Evolutionary conservation across 2,888 invertebrate genomes (phyloP).

Genomic region (Lasius fuliginosus): DNA sequence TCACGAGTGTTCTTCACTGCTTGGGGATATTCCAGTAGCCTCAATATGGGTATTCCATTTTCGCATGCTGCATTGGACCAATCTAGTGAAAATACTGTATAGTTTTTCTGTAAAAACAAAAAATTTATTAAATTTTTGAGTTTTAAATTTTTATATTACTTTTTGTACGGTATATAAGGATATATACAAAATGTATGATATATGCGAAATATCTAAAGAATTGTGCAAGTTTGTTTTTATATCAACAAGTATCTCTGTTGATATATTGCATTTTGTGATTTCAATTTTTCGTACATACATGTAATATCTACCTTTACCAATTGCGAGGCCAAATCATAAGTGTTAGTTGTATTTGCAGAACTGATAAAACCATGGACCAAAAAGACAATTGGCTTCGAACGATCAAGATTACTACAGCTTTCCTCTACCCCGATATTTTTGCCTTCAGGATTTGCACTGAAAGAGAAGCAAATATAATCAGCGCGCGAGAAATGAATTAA

Average conservation of each 20-base stretch:
- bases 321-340: background rate
- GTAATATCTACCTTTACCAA: background rate
- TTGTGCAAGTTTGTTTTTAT: background rate
- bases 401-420: background rate
- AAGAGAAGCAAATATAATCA: background rate
- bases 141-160: background rate
- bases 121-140: background rate
- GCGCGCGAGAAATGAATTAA: background rate
- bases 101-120: background rate
- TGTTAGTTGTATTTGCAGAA: background rate
- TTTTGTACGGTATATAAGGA: background rate
- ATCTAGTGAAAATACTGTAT: constrained; percentile 41
- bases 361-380: constrained; percentile 15
- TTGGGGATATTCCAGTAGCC: background rate
- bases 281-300: background rate
- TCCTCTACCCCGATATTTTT: background rate
- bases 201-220: background rate
- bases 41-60: background rate
- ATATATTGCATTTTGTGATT: background rate
- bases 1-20: constrained; percentile 48
- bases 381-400: background rate
- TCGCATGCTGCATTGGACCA: constrained; percentile 60
- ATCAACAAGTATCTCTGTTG: background rate
- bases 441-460: background rate
- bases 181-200: background rate